phyloP scores from a whole-genome alignment of 2,113 vertebrate genomes.

The Casuarius casuarius region DNA sequence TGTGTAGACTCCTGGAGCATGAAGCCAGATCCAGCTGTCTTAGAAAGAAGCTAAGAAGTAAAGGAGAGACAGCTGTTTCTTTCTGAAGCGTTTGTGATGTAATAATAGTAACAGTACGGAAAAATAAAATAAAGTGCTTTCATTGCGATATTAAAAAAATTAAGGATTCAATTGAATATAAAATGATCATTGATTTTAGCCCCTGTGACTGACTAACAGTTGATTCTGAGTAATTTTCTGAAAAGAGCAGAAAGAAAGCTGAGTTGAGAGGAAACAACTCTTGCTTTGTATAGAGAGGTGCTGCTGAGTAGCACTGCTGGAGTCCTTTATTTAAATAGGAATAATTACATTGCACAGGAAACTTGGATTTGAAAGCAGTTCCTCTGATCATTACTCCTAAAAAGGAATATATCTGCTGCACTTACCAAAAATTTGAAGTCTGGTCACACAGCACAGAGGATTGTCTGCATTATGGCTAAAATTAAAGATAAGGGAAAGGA shows the following conservation, averaged over 20 bases:
- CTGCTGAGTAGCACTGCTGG: conserved; percentile 14
- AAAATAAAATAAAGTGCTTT: conserved; percentile 6
- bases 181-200: conserved; percentile 39
- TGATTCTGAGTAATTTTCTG: conserved; percentile 49
- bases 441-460: neutral
- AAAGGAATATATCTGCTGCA: conserved; percentile 29
- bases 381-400: conserved; percentile 56
- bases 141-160: conserved; percentile 5
- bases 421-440: conserved; percentile 17
- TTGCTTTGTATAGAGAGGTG: conserved; percentile 42
- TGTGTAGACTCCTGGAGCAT: neutral
- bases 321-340: conserved; percentile 59
- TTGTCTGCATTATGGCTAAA: neutral
- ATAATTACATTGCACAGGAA: conserved; percentile 62
- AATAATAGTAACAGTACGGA: conserved; percentile 26
- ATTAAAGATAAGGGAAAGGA: neutral
- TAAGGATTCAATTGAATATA: conserved; percentile 1
- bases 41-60: neutral
- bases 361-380: conserved; percentile 60
- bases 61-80: neutral
- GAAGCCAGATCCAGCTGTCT: neutral
- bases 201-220: conserved; percentile 10
- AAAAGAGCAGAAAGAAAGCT: conserved; percentile 44
- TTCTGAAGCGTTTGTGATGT: neutral
- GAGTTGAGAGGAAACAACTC: conserved; percentile 13